Evolutionary conservation across 2,797 vertebrate species (phyloP), one percentile per base, ranked within the genome.

Genomic region (Sphaeramia orbicularis): DNA sequence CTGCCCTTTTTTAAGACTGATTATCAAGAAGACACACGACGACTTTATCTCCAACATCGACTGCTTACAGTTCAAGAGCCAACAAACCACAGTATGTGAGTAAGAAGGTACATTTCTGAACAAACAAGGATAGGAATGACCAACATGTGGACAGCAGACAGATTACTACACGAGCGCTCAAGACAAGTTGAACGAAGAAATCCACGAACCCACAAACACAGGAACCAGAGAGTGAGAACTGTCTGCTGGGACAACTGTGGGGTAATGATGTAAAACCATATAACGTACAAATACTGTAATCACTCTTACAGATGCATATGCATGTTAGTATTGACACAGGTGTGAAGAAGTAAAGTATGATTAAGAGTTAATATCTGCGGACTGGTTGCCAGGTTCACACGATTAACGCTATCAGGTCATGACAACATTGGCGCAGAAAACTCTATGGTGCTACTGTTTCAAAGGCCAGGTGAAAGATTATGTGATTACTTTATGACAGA

Each of bases 121-220:
- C 67, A 84, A 65, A 80, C 59, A 71, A 50, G 71, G 65, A 78
- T 48, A 78, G 45, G 78, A 78, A 81, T 82, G 82, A 73, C 66
- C 58, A 37, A 66, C 80, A 77, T 76, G 78, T 61, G 66, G 55
- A 57, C 15, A 50, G 55, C 15, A 38, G n/a, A 65, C 36, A 40
- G 76, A 76, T 63, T 16, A 71, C 38, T 49, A 40, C 74, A 78
- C 1, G 48, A 85, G 83, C 10, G 8, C 66, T 10, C 3, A 6
- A 52, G 67, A 73, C 42, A 10, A 60, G 32, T 1, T 60, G 40
- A 56, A 61, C 42, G 13, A 12, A 67, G 50, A 5, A 45, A 27
- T 8, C 40, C 44, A 21, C 10, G 6, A 9, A 37, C 54, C 30
- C n/a, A 10, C 32, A 58, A 30, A 14, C 2, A 72, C 45, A 55